phyloP scores from a whole-genome alignment of 2,113 vertebrate species.

The Istiophorus platypterus region DNA sequence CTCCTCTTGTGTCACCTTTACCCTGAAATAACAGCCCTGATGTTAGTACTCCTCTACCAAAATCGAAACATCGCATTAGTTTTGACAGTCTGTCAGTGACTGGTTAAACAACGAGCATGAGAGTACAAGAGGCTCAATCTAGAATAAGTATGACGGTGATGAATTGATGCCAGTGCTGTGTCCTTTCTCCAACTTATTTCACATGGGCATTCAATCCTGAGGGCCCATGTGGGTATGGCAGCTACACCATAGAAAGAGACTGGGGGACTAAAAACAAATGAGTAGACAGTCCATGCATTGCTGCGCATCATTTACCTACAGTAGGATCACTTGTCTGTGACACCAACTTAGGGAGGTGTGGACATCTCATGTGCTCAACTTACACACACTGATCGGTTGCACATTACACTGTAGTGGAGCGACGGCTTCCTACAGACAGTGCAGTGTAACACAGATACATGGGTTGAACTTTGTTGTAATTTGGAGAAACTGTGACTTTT shows the following conservation, averaged over 20 bases:
- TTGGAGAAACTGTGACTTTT: conserved; percentile 47
- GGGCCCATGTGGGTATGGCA: neutral
- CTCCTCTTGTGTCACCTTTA: neutral
- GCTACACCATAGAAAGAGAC: conserved; percentile 21
- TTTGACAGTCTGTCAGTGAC: conserved; percentile 27
- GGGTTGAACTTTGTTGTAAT: conserved; percentile 19
- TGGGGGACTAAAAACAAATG: conserved; percentile 17
- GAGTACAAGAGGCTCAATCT: conserved; percentile 23
- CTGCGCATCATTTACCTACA: conserved; percentile 42
- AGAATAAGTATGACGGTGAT: conserved; percentile 6
- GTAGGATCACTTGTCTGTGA: conserved; percentile 30
- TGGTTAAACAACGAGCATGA: conserved; percentile 35
- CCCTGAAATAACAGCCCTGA: neutral
- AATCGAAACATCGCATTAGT: conserved; percentile 16
- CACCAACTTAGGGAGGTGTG: conserved; percentile 24
- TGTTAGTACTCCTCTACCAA: neutral
- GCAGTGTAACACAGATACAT: conserved; percentile 54
- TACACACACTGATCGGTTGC: conserved; percentile 37
- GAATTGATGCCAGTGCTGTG: conserved; percentile 15
- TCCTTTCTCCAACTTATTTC: conserved; percentile 23
- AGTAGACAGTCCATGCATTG: conserved; percentile 47
- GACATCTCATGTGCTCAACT: conserved; percentile 17
- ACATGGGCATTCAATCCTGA: conserved; percentile 18
- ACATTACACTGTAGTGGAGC: conserved; percentile 23
- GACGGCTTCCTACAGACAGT: conserved; percentile 38